Percentiles rank a stretch among this genome's conserved stretches.
Evolutionary conservation across 1,140 invertebrate genomes (phyloP).

Genomic region (Drosophila baimaii): DNA sequence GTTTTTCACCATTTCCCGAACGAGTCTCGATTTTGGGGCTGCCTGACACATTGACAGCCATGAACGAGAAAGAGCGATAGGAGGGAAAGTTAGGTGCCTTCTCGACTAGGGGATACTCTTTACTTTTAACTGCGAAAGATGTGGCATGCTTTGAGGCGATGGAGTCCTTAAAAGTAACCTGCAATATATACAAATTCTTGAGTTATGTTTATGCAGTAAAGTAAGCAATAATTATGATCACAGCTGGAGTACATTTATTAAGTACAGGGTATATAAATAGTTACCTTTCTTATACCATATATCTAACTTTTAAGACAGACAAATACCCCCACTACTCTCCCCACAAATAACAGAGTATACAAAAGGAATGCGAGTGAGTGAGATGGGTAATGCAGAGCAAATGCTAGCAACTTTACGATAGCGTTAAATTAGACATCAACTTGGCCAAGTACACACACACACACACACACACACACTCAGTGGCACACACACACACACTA

Average conservation of each 20-base stretch:
- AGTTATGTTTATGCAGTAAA: too few relatives aligned
- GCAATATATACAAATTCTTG: too few relatives aligned
- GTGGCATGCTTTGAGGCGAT: too few relatives aligned
- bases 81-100: too few relatives aligned
- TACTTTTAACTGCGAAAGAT: too few relatives aligned
- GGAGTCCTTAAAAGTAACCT: too few relatives aligned
- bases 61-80: constrained; percentile 13
- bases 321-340: neutral
- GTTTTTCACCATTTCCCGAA: constrained; percentile 62
- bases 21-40: constrained; percentile 60
- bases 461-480: constrained; percentile 41
- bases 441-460: constrained; percentile 62
- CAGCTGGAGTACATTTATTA: too few relatives aligned
- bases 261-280: too few relatives aligned
- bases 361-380: neutral
- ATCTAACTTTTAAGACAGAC: neutral
- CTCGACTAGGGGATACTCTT: neutral
- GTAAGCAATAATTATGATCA: too few relatives aligned
- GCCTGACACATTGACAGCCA: constrained; percentile 75
- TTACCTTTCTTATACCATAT: neutral
- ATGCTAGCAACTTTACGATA: constrained; percentile 70
- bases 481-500: constrained; percentile 21
- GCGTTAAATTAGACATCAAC: constrained; percentile 82
- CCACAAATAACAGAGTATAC: neutral
- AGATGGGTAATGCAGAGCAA: constrained; percentile 46